phyloP scores from a whole-genome alignment of 64 coral and sea anemone species.

The Catalaphyllia jardinei region DNA sequence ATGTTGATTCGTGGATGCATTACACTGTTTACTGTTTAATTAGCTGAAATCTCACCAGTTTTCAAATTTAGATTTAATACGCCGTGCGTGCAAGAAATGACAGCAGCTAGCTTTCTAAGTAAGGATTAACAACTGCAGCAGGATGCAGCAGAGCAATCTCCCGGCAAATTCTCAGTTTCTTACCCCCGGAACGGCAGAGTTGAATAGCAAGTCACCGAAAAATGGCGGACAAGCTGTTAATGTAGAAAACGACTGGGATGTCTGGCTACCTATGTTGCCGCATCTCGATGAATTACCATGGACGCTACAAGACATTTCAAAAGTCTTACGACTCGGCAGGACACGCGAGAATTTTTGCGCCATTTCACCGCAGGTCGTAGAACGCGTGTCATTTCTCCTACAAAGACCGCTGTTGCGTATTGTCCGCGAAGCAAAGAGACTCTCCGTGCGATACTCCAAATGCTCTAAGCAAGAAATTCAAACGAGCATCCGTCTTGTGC shows the following conservation, averaged over 20 bases:
- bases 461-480: constrained; percentile 81
- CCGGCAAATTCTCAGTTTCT: constrained; percentile 47
- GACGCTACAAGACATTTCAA: constrained; percentile 80
- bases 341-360: constrained; percentile 83
- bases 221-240: neutral
- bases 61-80: neutral
- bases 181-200: neutral
- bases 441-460: constrained; percentile 62
- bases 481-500: constrained; percentile 80
- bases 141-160: neutral
- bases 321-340: constrained; percentile 68
- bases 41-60: neutral
- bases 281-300: constrained; percentile 67
- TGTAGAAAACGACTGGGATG: constrained; percentile 51
- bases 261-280: constrained; percentile 84
- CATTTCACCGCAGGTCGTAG: constrained; percentile 78
- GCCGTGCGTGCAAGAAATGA: neutral
- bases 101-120: neutral
- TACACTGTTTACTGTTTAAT: constrained; percentile 39
- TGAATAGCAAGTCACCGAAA: neutral
- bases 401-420: constrained; percentile 83
- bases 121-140: neutral
- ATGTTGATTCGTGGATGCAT: constrained; percentile 2
- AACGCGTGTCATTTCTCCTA: constrained; percentile 75
- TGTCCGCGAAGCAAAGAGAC: constrained; percentile 67